Conservation (phyloP, 64 coral and sea anemone species). For the Astreopora myriophthalma region DNA sequence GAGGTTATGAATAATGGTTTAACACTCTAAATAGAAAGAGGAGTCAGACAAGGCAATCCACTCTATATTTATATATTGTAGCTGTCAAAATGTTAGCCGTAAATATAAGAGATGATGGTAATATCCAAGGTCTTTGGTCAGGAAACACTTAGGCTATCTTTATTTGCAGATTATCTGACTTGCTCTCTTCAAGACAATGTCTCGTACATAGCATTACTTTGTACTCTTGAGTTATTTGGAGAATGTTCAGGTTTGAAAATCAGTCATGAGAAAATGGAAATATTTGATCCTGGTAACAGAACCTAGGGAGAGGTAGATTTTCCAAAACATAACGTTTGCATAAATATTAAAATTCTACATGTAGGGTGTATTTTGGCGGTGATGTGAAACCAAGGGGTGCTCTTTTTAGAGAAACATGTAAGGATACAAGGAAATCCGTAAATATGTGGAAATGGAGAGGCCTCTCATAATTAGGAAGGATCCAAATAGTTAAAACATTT, state of each 20-base stretch:
- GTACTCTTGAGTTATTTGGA: neutral
- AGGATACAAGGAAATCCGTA: neutral
- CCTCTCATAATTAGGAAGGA: neutral
- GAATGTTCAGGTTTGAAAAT: neutral
- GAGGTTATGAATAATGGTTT: slow-evolving; percentile 35
- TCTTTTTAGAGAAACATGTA: neutral
- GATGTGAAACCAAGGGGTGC: neutral
- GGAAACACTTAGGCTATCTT: neutral
- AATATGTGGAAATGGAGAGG: slow-evolving; percentile 40
- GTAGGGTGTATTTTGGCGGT: neutral
- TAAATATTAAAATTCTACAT: neutral
- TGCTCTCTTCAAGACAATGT: neutral
- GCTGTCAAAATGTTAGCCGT: neutral
- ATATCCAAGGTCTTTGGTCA: neutral
- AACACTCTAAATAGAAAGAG: neutral
- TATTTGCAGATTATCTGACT: neutral
- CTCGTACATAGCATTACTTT: neutral
- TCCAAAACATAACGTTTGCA: neutral
- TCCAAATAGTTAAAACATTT: slow-evolving; percentile 12
- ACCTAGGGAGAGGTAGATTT: neutral
- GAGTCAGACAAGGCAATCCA: slow-evolving; percentile 45
- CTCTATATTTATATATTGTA: neutral
- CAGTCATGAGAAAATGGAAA: neutral
- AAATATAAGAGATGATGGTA: neutral
- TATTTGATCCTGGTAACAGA: neutral